A percentile compares a stretch with the other conserved stretches of the same genome.
These are phyloP conservation scores for Agriopis aurantiaria DNA, from an alignment of 2,888 invertebrate species.

Conservation along the genomic window DNA sequence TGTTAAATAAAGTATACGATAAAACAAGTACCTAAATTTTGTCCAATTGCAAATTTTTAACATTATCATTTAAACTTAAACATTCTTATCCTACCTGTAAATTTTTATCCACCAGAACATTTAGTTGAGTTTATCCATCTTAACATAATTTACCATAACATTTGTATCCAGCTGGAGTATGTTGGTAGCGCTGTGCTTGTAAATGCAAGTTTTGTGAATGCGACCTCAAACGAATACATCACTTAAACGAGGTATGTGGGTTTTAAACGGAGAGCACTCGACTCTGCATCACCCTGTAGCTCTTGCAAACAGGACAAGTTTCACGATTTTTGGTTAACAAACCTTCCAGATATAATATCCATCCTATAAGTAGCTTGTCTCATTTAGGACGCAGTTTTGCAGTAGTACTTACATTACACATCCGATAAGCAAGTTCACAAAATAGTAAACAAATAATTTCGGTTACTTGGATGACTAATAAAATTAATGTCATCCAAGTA, in stretches of 20 bases:
- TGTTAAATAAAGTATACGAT: too few species aligned
- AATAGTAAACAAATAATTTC: too few species aligned
- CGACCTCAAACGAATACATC: background rate
- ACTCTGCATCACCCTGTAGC: slow-evolving; percentile 4
- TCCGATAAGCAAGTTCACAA: too few species aligned
- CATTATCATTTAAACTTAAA: too few species aligned
- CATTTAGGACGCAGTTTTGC: too few species aligned
- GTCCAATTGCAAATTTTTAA: too few species aligned
- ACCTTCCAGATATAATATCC: background rate
- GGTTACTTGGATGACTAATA: too few species aligned
- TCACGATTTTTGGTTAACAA: background rate
- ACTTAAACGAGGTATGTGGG: slow-evolving; percentile 1
- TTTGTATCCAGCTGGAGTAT: background rate
- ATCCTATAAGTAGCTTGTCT: too few species aligned
- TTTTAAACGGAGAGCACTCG: background rate
- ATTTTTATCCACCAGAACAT: background rate
- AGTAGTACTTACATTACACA: too few species aligned
- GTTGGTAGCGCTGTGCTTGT: background rate
- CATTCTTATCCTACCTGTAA: too few species aligned
- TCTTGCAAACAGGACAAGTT: background rate
- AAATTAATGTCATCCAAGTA: too few species aligned
- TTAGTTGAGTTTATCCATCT: background rate
- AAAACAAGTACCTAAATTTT: too few species aligned
- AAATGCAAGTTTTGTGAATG: background rate
- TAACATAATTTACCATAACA: background rate